A percentile compares a stretch with the other conserved stretches of the same genome.
Conservation (phyloP, 2,797 vertebrate genomes). For the Glossophaga mutica region DNA sequence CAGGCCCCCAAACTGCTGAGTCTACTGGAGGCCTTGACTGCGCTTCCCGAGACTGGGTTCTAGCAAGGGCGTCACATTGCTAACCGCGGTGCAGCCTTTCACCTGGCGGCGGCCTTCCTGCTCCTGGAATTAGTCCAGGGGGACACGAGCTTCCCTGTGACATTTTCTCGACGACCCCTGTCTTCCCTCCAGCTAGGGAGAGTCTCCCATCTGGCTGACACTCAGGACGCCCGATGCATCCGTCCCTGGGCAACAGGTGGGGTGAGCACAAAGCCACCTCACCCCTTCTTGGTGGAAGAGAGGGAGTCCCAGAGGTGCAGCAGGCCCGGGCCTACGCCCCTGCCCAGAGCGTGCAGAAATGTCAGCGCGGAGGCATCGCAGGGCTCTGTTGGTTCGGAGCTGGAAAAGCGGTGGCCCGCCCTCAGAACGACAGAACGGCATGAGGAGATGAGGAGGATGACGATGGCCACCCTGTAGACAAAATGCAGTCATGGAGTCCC, state of each 20-base stretch:
- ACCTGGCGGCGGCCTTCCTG: too few relatives aligned
- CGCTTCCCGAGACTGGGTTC: accelerated
- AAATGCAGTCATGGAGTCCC: neutral
- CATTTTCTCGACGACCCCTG: accelerated
- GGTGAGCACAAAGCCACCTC: accelerated
- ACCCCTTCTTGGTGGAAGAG: neutral
- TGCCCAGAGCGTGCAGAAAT: neutral
- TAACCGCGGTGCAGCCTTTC: accelerated
- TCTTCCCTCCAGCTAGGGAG: neutral
- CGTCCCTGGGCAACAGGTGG: too few relatives aligned
- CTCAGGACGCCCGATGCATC: neutral
- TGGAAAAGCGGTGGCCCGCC: too few relatives aligned
- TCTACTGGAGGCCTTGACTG: too few relatives aligned
- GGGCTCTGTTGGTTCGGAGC: accelerated
- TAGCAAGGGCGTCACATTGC: accelerated
- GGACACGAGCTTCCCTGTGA: accelerated
- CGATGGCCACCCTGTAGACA: too few relatives aligned
- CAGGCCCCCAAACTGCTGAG: accelerated
- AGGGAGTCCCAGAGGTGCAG: accelerated
- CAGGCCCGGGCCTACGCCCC: neutral
- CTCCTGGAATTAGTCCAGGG: neutral
- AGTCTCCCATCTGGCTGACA: accelerated
- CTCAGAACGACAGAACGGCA: neutral
- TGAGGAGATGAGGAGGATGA: accelerated
- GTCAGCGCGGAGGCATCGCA: accelerated